phyloP scores from a whole-genome alignment of 2,113 vertebrate genomes.

The Nothocercus nigrocapillus region DNA sequence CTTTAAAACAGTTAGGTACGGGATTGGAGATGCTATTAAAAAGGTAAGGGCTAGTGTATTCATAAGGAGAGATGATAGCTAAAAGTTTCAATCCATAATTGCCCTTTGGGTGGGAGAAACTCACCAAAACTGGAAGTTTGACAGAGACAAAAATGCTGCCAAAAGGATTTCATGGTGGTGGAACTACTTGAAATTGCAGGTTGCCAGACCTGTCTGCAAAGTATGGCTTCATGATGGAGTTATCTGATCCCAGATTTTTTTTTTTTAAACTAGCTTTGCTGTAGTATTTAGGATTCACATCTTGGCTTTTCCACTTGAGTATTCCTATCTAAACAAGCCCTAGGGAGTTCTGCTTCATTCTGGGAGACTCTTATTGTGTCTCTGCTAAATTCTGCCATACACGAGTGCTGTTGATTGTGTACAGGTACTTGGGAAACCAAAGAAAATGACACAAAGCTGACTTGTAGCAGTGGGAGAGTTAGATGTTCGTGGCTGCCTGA shows the following conservation, averaged over 20 bases:
- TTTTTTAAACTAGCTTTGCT: background rate
- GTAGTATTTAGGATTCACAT: background rate
- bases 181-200: background rate
- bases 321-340: background rate
- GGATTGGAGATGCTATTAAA: background rate
- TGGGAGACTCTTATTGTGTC: background rate
- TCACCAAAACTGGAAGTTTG: background rate
- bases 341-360: background rate
- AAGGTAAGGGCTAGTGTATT: background rate
- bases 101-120: background rate
- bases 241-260: background rate
- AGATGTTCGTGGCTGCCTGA: background rate
- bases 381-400: background rate
- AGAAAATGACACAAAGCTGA: background rate
- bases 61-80: background rate
- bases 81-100: background rate
- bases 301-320: background rate
- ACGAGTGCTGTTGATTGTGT: accelerated
- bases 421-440: background rate
- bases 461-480: background rate
- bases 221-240: accelerated
- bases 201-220: background rate
- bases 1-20: background rate
- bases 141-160: background rate
- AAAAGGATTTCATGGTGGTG: background rate